These are phyloP conservation scores for Pseudomyrmex sp. DNA, from an alignment of 1,140 invertebrate species.

Conservation along the genomic window DNA sequence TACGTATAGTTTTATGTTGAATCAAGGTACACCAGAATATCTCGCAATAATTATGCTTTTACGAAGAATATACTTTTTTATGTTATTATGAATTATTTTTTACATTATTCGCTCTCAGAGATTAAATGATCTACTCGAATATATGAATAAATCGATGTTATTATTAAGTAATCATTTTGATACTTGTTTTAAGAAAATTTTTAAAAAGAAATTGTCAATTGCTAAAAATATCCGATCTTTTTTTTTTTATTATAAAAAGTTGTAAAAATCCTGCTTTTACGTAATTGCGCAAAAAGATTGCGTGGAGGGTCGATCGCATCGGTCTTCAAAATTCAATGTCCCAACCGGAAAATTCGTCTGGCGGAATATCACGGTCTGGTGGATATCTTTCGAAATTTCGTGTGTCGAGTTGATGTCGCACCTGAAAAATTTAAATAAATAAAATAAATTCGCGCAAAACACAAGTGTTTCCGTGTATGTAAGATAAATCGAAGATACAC, in stretches of 20 bases:
- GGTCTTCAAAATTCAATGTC: constrained; percentile 86
- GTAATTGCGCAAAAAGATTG: too few relatives aligned
- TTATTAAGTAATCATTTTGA: background rate
- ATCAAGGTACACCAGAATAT: constrained; percentile 9
- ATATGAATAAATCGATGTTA: background rate
- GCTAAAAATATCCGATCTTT: background rate
- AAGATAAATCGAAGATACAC: background rate
- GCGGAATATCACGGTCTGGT: constrained; percentile 86
- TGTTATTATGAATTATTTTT: constrained; percentile 3
- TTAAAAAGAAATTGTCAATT: background rate
- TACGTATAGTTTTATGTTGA: constrained; percentile 16
- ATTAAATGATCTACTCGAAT: background rate
- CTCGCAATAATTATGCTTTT: constrained; percentile 11
- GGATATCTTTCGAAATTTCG: constrained; percentile 88
- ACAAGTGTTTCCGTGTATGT: background rate
- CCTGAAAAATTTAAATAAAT: constrained; percentile 75
- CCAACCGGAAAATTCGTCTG: constrained; percentile 88
- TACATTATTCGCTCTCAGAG: background rate
- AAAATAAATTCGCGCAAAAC: background rate
- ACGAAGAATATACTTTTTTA: constrained; percentile 31
- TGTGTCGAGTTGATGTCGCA: constrained; percentile 84
- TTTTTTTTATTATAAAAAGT: background rate
- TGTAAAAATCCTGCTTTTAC: too few relatives aligned
- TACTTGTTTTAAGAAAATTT: background rate
- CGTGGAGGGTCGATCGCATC: too few relatives aligned